phyloP scores from a whole-genome alignment of 2,113 vertebrate species.

The Sakesphorus luctuosus region DNA sequence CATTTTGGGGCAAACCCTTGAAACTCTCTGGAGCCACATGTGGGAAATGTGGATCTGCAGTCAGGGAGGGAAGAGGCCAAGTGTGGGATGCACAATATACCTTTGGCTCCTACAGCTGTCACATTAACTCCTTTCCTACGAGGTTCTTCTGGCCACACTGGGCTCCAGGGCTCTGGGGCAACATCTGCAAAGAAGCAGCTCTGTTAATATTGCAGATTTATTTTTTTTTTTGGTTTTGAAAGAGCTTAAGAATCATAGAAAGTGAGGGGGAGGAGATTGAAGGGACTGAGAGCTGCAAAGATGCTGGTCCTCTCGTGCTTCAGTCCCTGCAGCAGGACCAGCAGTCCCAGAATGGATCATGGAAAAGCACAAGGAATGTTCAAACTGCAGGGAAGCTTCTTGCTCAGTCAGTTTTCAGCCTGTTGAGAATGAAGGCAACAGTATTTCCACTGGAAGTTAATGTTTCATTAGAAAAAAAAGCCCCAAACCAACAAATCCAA shows the following conservation, averaged over 20 bases:
- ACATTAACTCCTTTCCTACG: conserved; percentile 68
- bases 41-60: not conserved
- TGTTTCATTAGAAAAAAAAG: not conserved
- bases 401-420: not conserved
- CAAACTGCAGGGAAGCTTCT: not conserved
- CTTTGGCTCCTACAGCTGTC: conserved; percentile 77
- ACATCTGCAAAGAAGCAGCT: conserved; percentile 32
- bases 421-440: not conserved
- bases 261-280: not conserved
- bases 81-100: conserved; percentile 42
- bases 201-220: not conserved
- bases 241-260: not conserved
- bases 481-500: not conserved
- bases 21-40: not conserved
- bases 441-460: not conserved
- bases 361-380: not conserved
- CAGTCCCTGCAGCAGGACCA: not conserved
- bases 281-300: not conserved
- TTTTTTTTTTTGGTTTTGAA: not conserved
- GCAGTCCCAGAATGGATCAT: not conserved
- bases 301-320: not conserved
- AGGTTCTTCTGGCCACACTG: conserved; percentile 69
- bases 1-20: not conserved
- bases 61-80: not conserved
- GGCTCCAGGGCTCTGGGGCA: conserved; percentile 57